Conservation (phyloP, 1,140 invertebrate species). For the Venustaconcha ellipsiformis region DNA sequence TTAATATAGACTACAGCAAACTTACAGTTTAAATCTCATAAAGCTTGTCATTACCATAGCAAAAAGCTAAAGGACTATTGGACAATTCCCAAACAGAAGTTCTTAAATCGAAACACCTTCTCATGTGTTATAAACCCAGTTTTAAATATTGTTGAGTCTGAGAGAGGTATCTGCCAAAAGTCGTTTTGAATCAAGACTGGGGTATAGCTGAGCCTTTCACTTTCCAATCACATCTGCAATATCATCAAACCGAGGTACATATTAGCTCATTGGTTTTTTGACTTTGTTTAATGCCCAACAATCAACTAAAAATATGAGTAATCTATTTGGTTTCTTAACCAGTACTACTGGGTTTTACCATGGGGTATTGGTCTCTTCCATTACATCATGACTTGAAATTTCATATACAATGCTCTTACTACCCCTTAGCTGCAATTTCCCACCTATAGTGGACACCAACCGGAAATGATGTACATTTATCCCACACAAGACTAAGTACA, state of each 20-base stretch:
- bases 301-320: constrained; percentile 34
- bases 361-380: constrained; percentile 20
- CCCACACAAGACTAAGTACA: no score
- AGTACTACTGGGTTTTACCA: constrained; percentile 34
- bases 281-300: constrained; percentile 36
- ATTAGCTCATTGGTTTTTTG: constrained; percentile 16
- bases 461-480: no score
- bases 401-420: not conserved
- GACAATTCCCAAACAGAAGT: constrained; percentile 33
- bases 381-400: constrained; percentile 34
- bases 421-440: no score
- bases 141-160: constrained; percentile 31
- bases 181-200: constrained; percentile 31
- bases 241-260: constrained; percentile 35
- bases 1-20: constrained; percentile 38
- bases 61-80: constrained; percentile 24
- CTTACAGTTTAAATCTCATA: constrained; percentile 35
- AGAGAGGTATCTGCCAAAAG: constrained; percentile 40
- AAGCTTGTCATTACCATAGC: constrained; percentile 16
- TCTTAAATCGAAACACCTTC: constrained; percentile 34
- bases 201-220: constrained; percentile 28
- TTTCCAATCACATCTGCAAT: constrained; percentile 34
- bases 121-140: constrained; percentile 42
- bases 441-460: no score
- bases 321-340: constrained; percentile 34